phyloP scores from a whole-genome alignment of 2,113 vertebrate genomes.

The Spheniscus mendiculus region DNA sequence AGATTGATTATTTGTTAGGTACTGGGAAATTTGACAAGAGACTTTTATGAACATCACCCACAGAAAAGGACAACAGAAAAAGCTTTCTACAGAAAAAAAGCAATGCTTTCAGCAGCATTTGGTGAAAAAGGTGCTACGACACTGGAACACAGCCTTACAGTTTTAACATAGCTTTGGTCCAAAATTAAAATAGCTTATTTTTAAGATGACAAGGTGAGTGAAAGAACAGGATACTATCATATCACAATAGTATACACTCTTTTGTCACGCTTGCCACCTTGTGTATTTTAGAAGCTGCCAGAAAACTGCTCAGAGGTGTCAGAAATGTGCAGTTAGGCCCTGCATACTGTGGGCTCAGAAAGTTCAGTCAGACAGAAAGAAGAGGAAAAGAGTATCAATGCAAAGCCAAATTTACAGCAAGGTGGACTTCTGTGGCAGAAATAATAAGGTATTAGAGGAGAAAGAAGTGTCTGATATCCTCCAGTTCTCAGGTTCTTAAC shows the following conservation, averaged over 20 bases:
- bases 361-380: background rate
- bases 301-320: background rate
- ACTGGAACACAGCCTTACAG: background rate
- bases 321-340: background rate
- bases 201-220: background rate
- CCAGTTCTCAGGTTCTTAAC: background rate
- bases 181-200: background rate
- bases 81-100: background rate
- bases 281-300: background rate
- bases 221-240: background rate
- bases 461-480: background rate
- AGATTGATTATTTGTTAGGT: background rate
- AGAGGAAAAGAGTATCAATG: accelerated
- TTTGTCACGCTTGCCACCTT: background rate
- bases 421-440: background rate
- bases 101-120: background rate
- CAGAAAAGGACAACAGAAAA: background rate
- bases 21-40: background rate
- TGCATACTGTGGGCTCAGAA: background rate
- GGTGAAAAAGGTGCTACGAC: background rate
- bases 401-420: background rate
- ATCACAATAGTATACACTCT: background rate
- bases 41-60: background rate
- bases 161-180: background rate
- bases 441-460: background rate